Percentiles rank a stretch among this genome's conserved stretches.
These are phyloP conservation scores for Anas georgica DNA, from an alignment of 2,797 vertebrate species.

Conservation along the genomic window DNA sequence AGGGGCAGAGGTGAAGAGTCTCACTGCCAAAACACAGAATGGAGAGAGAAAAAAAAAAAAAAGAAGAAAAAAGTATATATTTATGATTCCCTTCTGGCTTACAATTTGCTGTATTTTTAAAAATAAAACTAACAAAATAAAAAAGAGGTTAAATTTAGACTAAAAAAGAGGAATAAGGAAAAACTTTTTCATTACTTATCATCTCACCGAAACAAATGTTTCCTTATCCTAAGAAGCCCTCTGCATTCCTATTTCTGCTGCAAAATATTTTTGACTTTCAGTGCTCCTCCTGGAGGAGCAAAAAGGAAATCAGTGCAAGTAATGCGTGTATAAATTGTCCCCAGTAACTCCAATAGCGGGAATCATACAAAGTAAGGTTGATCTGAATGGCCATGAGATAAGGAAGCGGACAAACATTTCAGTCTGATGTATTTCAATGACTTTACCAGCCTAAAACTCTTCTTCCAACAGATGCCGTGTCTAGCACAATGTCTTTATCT, in stretches of 20 bases:
- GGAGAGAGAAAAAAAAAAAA: background rate
- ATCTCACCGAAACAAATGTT: background rate
- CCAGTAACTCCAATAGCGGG: background rate
- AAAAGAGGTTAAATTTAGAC: background rate
- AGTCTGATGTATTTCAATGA: slow-evolving; percentile 37
- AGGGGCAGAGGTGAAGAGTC: background rate
- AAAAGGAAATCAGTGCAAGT: background rate
- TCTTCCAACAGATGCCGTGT: background rate
- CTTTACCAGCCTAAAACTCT: slow-evolving; percentile 42
- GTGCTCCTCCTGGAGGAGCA: background rate
- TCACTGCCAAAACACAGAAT: background rate
- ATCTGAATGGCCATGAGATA: background rate
- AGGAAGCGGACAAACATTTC: slow-evolving; percentile 32
- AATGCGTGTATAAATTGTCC: background rate
- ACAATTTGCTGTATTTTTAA: background rate
- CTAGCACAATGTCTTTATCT: slow-evolving; percentile 46
- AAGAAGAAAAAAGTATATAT: too few species aligned
- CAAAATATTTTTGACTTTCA: background rate
- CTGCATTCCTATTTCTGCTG: background rate
- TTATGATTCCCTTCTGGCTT: background rate
- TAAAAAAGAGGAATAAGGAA: background rate
- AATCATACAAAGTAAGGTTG: background rate
- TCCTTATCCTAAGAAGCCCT: background rate
- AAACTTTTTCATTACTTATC: background rate
- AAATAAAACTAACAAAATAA: background rate